Evolutionary conservation across 2,888 invertebrate genomes (phyloP).

Genomic region (Zootermopsis nevadensis): DNA sequence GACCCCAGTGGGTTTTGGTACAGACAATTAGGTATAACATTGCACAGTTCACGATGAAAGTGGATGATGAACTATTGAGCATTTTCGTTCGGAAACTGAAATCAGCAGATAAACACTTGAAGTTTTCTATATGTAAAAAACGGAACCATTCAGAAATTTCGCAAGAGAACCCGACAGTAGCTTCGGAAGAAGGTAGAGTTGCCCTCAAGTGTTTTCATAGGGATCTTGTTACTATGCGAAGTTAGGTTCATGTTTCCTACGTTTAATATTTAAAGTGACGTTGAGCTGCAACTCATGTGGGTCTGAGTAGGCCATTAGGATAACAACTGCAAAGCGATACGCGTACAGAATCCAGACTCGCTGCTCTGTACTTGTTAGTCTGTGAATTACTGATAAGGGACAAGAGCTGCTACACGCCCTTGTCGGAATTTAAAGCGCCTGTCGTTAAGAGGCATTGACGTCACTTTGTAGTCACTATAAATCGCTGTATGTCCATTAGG

Average conservation of each 20-base stretch:
- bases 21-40: no score
- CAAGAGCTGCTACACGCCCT: background rate
- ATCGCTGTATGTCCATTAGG: no score
- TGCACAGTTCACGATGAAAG: no score
- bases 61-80: no score
- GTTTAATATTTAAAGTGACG: slow-evolving; percentile 40
- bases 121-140: no score
- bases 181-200: background rate
- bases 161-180: no score
- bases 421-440: background rate
- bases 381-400: background rate
- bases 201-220: background rate
- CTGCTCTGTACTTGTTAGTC: background rate
- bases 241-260: slow-evolving; percentile 6
- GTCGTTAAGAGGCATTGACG: no score
- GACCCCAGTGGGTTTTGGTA: no score
- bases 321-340: slow-evolving; percentile 23
- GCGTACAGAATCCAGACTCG: background rate
- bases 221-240: background rate
- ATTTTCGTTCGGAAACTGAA: no score
- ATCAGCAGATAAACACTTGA: no score
- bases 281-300: slow-evolving; percentile 33
- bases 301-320: slow-evolving; percentile 35
- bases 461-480: no score
- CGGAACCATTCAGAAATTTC: no score